Percentiles rank a stretch among this genome's conserved stretches.
Evolutionary conservation across 2,797 vertebrate species (phyloP).

Genomic region (Epinephelus coioides): DNA sequence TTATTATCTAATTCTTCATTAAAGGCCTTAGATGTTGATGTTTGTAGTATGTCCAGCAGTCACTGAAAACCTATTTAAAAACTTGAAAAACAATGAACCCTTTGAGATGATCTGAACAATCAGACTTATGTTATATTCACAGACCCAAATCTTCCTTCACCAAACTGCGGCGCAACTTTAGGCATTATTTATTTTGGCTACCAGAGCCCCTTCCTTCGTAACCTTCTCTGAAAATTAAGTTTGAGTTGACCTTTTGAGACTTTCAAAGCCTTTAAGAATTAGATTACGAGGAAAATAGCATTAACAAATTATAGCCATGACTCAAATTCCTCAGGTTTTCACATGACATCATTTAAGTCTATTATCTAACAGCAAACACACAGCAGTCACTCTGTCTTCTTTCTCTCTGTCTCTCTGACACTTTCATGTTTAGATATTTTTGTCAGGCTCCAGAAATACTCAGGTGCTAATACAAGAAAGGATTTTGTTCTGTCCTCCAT

Average conservation of each 20-base stretch:
- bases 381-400: constrained; percentile 65
- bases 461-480: constrained; percentile 45
- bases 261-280: constrained; percentile 86
- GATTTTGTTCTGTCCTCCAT: constrained; percentile 44
- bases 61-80: not conserved
- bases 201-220: constrained; percentile 69
- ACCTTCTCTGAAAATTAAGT: constrained; percentile 83
- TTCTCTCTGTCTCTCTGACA: constrained; percentile 35
- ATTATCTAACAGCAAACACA: constrained; percentile 75
- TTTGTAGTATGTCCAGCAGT: constrained; percentile 6
- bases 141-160: constrained; percentile 24
- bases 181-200: constrained; percentile 78
- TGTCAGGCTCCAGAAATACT: constrained; percentile 63
- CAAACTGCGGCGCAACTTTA: constrained; percentile 55
- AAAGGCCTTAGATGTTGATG: not conserved
- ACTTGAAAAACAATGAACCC: not conserved
- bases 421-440: constrained; percentile 65
- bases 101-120: constrained; percentile 36
- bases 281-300: constrained; percentile 87
- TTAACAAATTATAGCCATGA: constrained; percentile 87
- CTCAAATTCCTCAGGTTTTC: constrained; percentile 85
- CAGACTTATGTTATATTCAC: constrained; percentile 7
- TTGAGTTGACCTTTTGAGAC: constrained; percentile 85
- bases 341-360: constrained; percentile 87
- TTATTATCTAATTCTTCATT: not conserved